These are phyloP conservation scores for Syngnathus scovelli DNA, from an alignment of 2,113 vertebrate species.

Conservation along the genomic window DNA sequence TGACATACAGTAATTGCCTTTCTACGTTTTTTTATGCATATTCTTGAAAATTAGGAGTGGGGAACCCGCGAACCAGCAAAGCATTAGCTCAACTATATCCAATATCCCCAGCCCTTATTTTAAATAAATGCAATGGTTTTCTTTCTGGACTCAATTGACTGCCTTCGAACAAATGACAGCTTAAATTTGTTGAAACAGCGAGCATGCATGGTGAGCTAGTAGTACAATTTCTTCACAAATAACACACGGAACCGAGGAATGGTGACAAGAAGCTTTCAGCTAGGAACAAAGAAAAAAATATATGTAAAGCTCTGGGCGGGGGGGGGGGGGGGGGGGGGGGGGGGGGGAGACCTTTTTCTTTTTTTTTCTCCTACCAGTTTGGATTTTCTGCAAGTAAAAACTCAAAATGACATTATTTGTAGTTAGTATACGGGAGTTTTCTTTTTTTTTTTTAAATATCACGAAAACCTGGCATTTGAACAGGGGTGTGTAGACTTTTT, in stretches of 20 bases:
- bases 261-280: constrained; percentile 18
- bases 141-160: not conserved
- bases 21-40: not conserved
- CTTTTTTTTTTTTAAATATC: no score
- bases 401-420: not conserved
- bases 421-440: not conserved
- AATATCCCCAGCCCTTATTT: not conserved
- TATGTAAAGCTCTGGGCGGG: not conserved
- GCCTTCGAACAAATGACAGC: not conserved
- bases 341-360: not conserved
- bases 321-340: not conserved
- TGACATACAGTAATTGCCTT: not conserved
- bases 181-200: not conserved
- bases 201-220: constrained; percentile 44
- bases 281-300: not conserved
- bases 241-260: constrained; percentile 23
- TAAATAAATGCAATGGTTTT: not conserved
- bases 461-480: not conserved
- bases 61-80: not conserved
- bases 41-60: not conserved
- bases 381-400: not conserved
- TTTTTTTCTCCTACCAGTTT: not conserved
- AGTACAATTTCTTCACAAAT: constrained; percentile 31
- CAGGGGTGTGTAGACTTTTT: not conserved
- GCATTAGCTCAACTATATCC: not conserved